A percentile compares a stretch with the other conserved stretches of the same genome.
Evolutionary conservation across 2,888 invertebrate genomes (phyloP).

Genomic region (Peribatodes rhomboidaria): DNA sequence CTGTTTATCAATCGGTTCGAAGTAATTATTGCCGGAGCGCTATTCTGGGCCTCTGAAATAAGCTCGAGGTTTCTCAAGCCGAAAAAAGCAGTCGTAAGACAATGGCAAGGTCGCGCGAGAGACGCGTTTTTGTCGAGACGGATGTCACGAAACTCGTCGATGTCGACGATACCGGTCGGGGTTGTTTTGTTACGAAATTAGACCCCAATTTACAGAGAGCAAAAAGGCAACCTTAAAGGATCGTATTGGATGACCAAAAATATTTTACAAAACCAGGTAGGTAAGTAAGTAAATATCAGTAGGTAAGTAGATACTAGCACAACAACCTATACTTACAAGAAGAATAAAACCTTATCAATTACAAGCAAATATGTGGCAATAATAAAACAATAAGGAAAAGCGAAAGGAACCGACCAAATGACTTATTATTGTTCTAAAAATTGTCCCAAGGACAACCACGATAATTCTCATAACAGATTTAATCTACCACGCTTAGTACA

Average conservation of each 20-base stretch:
- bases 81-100: slow-evolving; percentile 53
- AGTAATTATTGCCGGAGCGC: not conserved
- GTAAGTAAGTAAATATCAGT: too few species aligned
- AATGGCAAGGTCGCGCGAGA: slow-evolving; percentile 68
- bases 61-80: slow-evolving; percentile 1
- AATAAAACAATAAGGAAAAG: not conserved
- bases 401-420: not conserved
- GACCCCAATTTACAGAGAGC: slow-evolving; percentile 12
- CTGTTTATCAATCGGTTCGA: not conserved
- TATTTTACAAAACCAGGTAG: not conserved
- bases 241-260: not conserved
- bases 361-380: too few species aligned
- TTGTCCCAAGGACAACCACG: not conserved
- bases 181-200: slow-evolving; percentile 34
- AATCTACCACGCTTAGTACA: slow-evolving; percentile 1
- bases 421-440: not conserved
- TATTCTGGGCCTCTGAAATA: slow-evolving; percentile 8
- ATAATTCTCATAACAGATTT: slow-evolving; percentile 10
- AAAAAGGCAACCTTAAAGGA: not conserved
- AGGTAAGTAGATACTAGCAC: too few species aligned
- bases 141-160: slow-evolving; percentile 57
- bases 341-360: too few species aligned
- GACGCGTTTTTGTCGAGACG: slow-evolving; percentile 67
- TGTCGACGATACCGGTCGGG: slow-evolving; percentile 32
- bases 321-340: too few species aligned